Base-by-base conservation (phyloP, 2,888 invertebrate genomes). In the Drosophila barbarae region DNA sequence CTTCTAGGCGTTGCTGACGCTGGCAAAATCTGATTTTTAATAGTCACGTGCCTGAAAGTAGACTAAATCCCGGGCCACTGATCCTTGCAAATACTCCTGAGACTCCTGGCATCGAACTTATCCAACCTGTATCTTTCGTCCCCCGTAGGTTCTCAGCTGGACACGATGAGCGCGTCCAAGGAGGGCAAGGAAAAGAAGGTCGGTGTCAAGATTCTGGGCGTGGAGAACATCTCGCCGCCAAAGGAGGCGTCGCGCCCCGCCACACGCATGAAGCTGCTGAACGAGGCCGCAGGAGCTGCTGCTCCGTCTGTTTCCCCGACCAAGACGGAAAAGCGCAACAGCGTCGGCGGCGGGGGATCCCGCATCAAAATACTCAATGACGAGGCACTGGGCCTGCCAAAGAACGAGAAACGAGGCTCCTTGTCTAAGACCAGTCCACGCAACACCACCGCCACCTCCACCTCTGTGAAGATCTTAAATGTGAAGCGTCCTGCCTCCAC, bases 1-100 rank as follows among this genome's bases (percentile, higher is more conserved):
- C 81, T 84, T 85, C 76, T 85, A 84, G 82, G 82, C 85, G 82
- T 82, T 85, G 85, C 71, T 82, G 82, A 82, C 81, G 85, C 71
- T 77, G 66, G 72, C 74, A 71, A 76, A 74, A 50, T 44, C 9
- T 1, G 50, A 63, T 65, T 71, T 72, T 68, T 36, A 72, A 52
- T 77, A 69, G 69, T 63, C 67, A 68, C 71, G 73, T 68, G 84
- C 82, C 82, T 73, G 75, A 83, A 83, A 83, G 82, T 83, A 77
- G 81, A 46, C 82, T 73, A 74, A 36, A 28, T 32, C 26, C 18
- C 32, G 10, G 39, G 30, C 5, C n/a, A 32, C 41, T 68, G 39
- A 76, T 85, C 85, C 83, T 84, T 84, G 68, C 52, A 35, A 42
- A 18, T 32, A 15, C 9, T 26, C n/a, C 23, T 5, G 13, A 46